Conservation (phyloP, 1,140 invertebrate species). For the Drosophila teissieri region DNA sequence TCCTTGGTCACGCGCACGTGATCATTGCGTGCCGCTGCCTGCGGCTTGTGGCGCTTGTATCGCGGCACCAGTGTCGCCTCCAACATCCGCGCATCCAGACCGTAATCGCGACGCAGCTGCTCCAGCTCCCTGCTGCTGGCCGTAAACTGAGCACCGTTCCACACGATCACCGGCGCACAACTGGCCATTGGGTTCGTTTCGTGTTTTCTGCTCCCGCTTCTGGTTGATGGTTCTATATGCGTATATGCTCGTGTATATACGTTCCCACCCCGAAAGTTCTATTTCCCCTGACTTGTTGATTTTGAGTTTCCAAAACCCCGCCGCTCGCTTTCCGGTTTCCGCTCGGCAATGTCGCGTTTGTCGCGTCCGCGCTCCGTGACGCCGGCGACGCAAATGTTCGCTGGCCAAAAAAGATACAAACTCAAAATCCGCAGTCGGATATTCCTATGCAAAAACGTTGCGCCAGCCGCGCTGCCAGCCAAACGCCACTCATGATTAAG, state of each 20-base stretch:
- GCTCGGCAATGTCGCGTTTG: conserved; percentile 37
- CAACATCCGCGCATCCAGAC: conserved; percentile 75
- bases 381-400: conserved; percentile 73
- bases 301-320: too few relatives aligned
- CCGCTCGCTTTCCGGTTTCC: conserved; percentile 63
- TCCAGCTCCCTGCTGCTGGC: conserved; percentile 74
- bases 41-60: conserved; percentile 71
- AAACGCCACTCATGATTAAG: conserved; percentile 48
- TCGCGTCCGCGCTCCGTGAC: conserved; percentile 71
- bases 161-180: conserved; percentile 70
- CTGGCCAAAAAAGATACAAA: conserved; percentile 60
- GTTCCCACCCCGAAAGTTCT: conserved; percentile 32
- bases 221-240: not conserved
- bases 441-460: conserved; percentile 46
- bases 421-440: conserved; percentile 17
- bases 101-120: conserved; percentile 72
- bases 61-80: conserved; percentile 72
- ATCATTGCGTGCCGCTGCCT: conserved; percentile 67
- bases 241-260: too few relatives aligned
- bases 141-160: conserved; percentile 78
- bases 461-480: conserved; percentile 35
- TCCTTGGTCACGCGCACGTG: conserved; percentile 30
- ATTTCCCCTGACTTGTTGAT: not conserved
- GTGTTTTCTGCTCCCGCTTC: not conserved
- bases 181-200: conserved; percentile 15